These are phyloP conservation scores for Ciconia nigra DNA, from an alignment of 2,797 vertebrate genomes.

Conservation along the genomic window DNA sequence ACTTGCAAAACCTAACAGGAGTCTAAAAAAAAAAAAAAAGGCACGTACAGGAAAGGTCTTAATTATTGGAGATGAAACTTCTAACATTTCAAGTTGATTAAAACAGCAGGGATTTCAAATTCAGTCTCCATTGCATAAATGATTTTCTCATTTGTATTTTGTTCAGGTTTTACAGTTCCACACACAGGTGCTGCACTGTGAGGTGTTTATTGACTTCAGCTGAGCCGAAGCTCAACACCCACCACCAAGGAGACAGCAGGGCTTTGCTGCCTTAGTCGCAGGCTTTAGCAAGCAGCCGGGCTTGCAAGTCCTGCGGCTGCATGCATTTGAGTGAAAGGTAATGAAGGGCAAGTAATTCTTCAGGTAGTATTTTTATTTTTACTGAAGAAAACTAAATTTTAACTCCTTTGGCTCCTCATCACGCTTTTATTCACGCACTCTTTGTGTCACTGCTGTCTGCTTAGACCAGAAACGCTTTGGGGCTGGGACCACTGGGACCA, in stretches of 20 bases:
- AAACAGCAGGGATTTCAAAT: not conserved
- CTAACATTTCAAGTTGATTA: not conserved
- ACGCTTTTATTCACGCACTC: not conserved
- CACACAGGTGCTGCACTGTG: not conserved
- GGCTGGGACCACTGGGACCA: not conserved
- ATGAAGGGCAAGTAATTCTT: not conserved
- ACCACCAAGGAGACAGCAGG: not conserved
- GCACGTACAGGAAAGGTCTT: not conserved
- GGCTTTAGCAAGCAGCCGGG: not conserved
- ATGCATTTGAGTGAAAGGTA: not conserved
- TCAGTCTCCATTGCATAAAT: not conserved
- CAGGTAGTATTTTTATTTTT: not conserved
- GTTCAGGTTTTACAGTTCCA: not conserved
- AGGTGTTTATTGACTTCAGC: not conserved
- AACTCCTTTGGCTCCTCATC: not conserved
- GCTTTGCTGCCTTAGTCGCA: not conserved
- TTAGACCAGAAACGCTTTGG: not conserved
- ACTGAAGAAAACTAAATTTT: not conserved
- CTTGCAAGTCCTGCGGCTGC: too few relatives aligned
- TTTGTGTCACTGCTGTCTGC: not conserved
- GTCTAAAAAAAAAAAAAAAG: not conserved
- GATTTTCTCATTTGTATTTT: not conserved
- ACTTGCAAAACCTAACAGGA: not conserved
- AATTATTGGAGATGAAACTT: not conserved
- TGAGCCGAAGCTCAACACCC: not conserved